These are phyloP conservation scores for Lutjanus erythropterus DNA, from an alignment of 2,113 vertebrate genomes.

Conservation along the genomic window DNA sequence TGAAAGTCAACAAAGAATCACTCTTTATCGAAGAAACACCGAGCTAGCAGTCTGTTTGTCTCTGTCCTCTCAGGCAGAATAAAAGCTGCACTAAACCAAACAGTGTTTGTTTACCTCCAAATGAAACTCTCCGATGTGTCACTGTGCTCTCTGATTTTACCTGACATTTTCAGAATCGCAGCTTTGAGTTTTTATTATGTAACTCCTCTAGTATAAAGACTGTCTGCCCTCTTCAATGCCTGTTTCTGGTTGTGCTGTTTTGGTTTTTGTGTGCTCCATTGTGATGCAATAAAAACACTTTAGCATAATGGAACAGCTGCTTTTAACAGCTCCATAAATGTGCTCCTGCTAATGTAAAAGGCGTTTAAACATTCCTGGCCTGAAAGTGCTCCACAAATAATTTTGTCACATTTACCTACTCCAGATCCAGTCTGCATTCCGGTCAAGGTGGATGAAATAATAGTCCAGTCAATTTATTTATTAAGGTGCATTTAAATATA, in stretches of 20 bases:
- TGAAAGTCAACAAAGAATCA: constrained; percentile 34
- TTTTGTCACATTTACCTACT: background rate
- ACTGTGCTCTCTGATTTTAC: constrained; percentile 17
- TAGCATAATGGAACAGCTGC: constrained; percentile 41
- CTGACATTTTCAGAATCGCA: constrained; percentile 36
- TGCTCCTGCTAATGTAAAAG: constrained; percentile 22
- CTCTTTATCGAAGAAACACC: constrained; percentile 21
- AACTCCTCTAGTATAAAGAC: background rate
- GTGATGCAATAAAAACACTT: constrained; percentile 39
- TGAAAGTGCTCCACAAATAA: constrained; percentile 14
- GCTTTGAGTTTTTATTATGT: constrained; percentile 21
- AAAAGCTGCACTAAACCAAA: constrained; percentile 29
- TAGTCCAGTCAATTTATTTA: background rate
- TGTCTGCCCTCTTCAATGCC: background rate
- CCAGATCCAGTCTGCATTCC: background rate
- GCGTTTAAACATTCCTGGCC: constrained; percentile 14
- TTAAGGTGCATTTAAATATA: background rate
- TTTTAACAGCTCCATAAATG: constrained; percentile 42
- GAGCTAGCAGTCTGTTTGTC: constrained; percentile 8
- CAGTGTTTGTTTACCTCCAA: constrained; percentile 50
- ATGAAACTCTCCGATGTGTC: constrained; percentile 39
- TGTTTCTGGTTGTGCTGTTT: constrained; percentile 3
- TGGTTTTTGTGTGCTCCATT: constrained; percentile 23
- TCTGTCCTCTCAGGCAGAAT: constrained; percentile 18
- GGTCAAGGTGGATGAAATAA: background rate